Percentiles rank a stretch among this genome's conserved stretches.
phyloP scores from a whole-genome alignment of 2,888 invertebrate genomes.

The Meloe dianella region DNA sequence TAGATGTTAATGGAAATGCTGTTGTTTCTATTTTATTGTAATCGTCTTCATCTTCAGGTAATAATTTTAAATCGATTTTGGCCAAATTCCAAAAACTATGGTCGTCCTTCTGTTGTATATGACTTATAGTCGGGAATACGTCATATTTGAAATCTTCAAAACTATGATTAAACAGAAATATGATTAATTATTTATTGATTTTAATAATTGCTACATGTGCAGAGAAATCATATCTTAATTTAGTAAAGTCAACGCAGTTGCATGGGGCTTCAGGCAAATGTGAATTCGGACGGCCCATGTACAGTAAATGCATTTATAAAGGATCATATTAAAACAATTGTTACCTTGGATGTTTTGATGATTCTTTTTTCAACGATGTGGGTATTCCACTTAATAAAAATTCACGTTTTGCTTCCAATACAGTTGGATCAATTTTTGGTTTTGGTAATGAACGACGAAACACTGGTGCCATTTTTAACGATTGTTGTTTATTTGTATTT shows the following conservation, averaged over 20 bases:
- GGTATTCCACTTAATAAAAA: conserved; percentile 78
- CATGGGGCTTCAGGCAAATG: no score
- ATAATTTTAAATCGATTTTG: conserved; percentile 39
- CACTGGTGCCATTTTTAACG: conserved; percentile 72
- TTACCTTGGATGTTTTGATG: conserved; percentile 60
- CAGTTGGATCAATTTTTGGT: conserved; percentile 64
- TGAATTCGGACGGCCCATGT: no score
- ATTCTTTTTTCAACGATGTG: conserved; percentile 66
- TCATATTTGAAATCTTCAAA: conserved; percentile 57
- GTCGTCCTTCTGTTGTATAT: conserved; percentile 65
- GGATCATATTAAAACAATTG: conserved; percentile 6
- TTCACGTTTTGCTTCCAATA: conserved; percentile 69
- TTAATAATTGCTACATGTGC: background rate
- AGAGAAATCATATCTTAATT: conserved; percentile 9
- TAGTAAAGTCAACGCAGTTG: no score
- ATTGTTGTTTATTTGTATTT: conserved; percentile 20
- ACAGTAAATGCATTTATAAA: no score
- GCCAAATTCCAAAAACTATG: conserved; percentile 54
- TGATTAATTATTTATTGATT: conserved; percentile 7
- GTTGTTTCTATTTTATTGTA: background rate
- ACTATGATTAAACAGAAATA: conserved; percentile 45
- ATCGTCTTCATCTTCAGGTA: background rate
- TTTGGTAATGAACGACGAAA: conserved; percentile 65
- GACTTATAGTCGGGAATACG: conserved; percentile 69
- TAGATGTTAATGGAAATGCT: conserved; percentile 8